These are phyloP conservation scores for Alexandromys fortis DNA, from an alignment of 2,113 vertebrate species.

Conservation along the genomic window DNA sequence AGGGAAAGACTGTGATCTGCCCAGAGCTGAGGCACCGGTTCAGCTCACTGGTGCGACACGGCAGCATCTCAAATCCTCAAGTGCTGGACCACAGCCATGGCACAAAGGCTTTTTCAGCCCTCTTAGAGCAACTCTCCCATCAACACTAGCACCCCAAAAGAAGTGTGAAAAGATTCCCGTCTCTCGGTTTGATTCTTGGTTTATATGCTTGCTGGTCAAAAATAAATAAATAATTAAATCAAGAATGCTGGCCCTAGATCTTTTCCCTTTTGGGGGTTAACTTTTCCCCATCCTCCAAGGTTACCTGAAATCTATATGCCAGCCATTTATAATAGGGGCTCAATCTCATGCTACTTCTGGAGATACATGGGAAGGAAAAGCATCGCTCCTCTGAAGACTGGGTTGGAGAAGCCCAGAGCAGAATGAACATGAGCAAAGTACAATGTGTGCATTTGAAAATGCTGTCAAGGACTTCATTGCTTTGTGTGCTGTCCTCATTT, in stretches of 20 bases:
- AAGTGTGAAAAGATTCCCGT: not conserved
- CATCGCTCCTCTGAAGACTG: not conserved
- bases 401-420: not conserved
- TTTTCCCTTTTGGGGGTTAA: not conserved
- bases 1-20: conserved; percentile 33
- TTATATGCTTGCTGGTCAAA: not conserved
- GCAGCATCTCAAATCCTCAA: not conserved
- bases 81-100: not conserved
- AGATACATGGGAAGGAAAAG: conserved; percentile 18
- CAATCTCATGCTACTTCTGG: not conserved
- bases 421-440: not conserved
- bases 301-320: not conserved
- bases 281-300: not conserved
- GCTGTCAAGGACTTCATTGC: no score
- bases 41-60: not conserved
- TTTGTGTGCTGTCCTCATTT: no score
- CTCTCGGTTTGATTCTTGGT: not conserved
- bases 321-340: not conserved
- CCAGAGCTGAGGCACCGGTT: not conserved
- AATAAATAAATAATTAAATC: not conserved
- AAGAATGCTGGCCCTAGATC: not conserved
- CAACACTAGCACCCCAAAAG: not conserved
- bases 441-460: not conserved
- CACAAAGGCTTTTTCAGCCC: not conserved
- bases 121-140: not conserved